A percentile compares a stretch with the other conserved stretches of the same genome.
These are phyloP conservation scores for Epirrita christyi DNA, from an alignment of 2,888 invertebrate genomes.

Conservation along the genomic window DNA sequence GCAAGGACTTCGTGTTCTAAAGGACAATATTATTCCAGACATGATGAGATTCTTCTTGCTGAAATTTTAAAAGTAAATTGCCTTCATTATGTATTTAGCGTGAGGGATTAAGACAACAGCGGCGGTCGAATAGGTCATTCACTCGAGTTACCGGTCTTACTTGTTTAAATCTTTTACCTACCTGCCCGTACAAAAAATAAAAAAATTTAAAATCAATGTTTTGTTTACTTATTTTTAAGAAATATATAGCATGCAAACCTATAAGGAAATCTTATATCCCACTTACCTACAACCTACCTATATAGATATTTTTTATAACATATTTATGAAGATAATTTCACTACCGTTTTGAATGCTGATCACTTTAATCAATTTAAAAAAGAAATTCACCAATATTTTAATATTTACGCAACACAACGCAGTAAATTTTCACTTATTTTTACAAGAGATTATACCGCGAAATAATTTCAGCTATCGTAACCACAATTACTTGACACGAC, in stretches of 20 bases:
- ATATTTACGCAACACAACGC: slow-evolving; percentile 1
- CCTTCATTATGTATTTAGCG: slow-evolving; percentile 78
- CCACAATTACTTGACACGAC: slow-evolving; percentile 48
- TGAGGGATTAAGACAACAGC: slow-evolving; percentile 70
- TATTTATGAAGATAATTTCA: background rate
- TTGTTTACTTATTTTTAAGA: no score
- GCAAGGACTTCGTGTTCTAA: slow-evolving; percentile 77
- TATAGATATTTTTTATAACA: background rate
- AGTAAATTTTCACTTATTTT: slow-evolving; percentile 28
- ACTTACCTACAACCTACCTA: background rate
- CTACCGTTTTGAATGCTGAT: background rate
- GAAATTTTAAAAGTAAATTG: slow-evolving; percentile 80
- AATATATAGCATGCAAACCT: no score
- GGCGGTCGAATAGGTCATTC: slow-evolving; percentile 69
- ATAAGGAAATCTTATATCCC: no score
- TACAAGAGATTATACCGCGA: slow-evolving; percentile 41
- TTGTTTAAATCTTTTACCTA: slow-evolving; percentile 5
- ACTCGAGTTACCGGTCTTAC: slow-evolving; percentile 34
- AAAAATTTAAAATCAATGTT: no score
- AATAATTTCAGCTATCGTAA: slow-evolving; percentile 46
- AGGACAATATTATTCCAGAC: slow-evolving; percentile 80
- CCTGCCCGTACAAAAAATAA: background rate
- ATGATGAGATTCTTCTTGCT: slow-evolving; percentile 83
- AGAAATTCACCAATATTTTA: background rate
- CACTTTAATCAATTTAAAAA: background rate